These are phyloP conservation scores for Eretmochelys imbricata DNA, from an alignment of 2,113 vertebrate species.

Conservation along the genomic window DNA sequence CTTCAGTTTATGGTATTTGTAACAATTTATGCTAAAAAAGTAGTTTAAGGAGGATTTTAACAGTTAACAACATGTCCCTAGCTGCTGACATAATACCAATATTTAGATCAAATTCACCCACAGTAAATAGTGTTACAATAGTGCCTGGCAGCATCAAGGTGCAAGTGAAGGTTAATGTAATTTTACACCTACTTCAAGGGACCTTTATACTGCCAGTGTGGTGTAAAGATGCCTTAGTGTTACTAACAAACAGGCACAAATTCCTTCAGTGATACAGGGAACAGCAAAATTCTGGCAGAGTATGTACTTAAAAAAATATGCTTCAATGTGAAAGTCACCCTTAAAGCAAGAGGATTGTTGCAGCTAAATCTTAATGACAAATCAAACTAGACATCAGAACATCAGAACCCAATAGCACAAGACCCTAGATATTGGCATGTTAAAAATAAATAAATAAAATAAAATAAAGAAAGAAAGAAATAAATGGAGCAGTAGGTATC, in stretches of 20 bases:
- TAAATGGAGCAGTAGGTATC: background rate
- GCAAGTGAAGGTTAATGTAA: background rate
- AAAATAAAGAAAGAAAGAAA: too few species aligned
- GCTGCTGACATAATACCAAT: slow-evolving; percentile 27
- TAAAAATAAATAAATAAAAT: background rate
- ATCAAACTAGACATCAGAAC: background rate
- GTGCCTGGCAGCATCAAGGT: background rate
- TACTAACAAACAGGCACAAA: background rate
- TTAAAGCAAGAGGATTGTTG: background rate
- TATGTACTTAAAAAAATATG: background rate
- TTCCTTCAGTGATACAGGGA: background rate
- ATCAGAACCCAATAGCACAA: background rate
- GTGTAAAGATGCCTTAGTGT: background rate
- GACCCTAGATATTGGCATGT: background rate
- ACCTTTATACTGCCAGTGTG: background rate
- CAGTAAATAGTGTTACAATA: background rate
- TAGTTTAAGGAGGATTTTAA: slow-evolving; percentile 10
- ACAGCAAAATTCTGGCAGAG: background rate
- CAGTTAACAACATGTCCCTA: slow-evolving; percentile 31
- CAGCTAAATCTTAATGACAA: background rate
- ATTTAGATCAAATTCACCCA: slow-evolving; percentile 28
- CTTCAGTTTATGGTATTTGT: slow-evolving; percentile 14
- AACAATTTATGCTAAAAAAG: slow-evolving; percentile 29
- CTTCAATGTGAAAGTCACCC: background rate
- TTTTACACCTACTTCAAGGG: background rate